These are phyloP conservation scores for Drosophila affinis DNA, from an alignment of 2,888 invertebrate genomes.

Conservation along the genomic window DNA sequence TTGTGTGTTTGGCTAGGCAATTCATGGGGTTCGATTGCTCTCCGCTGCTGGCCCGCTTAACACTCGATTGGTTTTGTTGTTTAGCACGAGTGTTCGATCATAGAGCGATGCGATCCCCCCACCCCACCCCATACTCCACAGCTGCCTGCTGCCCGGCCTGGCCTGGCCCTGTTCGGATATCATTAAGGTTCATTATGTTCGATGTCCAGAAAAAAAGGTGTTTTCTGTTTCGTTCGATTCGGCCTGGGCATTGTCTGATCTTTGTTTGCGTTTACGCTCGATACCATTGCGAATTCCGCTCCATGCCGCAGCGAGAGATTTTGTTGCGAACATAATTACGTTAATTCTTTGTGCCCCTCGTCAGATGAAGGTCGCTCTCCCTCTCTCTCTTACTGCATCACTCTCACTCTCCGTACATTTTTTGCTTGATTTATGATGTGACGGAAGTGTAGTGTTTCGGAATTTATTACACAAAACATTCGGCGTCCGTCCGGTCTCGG, in stretches of 20 bases:
- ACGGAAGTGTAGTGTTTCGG: constrained; percentile 74
- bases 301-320: constrained; percentile 60
- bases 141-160: constrained; percentile 32
- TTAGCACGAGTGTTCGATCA: constrained; percentile 67
- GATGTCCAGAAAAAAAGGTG: constrained; percentile 72
- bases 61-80: constrained; percentile 76
- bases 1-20: constrained; percentile 58
- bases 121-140: constrained; percentile 25
- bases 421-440: constrained; percentile 70
- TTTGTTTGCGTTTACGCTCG: constrained; percentile 71
- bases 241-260: constrained; percentile 66
- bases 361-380: constrained; percentile 1
- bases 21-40: constrained; percentile 50
- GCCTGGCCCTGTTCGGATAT: constrained; percentile 59
- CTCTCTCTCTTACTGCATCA: too few relatives aligned
- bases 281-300: constrained; percentile 72
- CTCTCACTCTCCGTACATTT: constrained; percentile 25
- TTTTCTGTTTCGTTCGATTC: constrained; percentile 70
- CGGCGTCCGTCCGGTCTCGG: constrained; percentile 36
- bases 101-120: constrained; percentile 41
- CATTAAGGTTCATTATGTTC: constrained; percentile 76
- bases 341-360: constrained; percentile 64
- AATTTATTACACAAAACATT: constrained; percentile 76
- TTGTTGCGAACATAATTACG: constrained; percentile 73
- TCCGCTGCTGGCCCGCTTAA: constrained; percentile 67